Evolutionary conservation across 2,888 invertebrate genomes (phyloP), one percentile per base, ranked within the genome.

Genomic region (Ceraclea dissimilis): DNA sequence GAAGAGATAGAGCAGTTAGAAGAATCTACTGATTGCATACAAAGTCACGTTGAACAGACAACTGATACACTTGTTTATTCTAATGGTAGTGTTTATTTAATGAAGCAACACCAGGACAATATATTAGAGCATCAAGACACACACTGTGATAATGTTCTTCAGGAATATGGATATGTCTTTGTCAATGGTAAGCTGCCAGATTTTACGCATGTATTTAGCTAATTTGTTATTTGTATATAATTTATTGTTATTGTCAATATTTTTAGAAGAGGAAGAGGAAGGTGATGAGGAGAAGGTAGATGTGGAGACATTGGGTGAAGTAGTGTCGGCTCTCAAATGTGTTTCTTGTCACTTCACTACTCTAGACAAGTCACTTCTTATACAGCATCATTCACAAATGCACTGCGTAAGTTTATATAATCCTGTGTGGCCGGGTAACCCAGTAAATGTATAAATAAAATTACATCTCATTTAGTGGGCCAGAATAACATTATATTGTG

Each of bases 261-360:
- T 26, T 26, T 10, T 26, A 13, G 47, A 19, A 17, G 17, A 18
- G 34, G 43, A 43, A 13, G 43, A 43, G 43, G 43, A 43, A 13
- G 43, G 13, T 8, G 43, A 16, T 8, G 17, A 43, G n/a, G 46
- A 20, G 16, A 20, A 49, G 2, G 33, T 68, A 34, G 67, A 69
- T 60, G 63, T 74, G 49, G 72, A 70, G 52, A 74, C 76, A 61
- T 74, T 77, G 62, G 75, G 76, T 61, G 79, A 80, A 65, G 71
- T 79, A 43, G 75, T 80, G 2, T 74, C 78, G 5, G 74, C 76
- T 6, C 78, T 78, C 63, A 77, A 76, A 63, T 81, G 81, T 66
- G 77, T 76, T 66, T 73, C 78, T 60, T 81, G 81, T 65, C 66
- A 70, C 13, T 79, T 75, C 62, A 71, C 73, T 1, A 73, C 74